Percentiles rank a stretch among this genome's conserved stretches.
These are phyloP conservation scores for Neosilurus mollespiculum DNA, from an alignment of 2,797 vertebrate species.

Conservation along the genomic window DNA sequence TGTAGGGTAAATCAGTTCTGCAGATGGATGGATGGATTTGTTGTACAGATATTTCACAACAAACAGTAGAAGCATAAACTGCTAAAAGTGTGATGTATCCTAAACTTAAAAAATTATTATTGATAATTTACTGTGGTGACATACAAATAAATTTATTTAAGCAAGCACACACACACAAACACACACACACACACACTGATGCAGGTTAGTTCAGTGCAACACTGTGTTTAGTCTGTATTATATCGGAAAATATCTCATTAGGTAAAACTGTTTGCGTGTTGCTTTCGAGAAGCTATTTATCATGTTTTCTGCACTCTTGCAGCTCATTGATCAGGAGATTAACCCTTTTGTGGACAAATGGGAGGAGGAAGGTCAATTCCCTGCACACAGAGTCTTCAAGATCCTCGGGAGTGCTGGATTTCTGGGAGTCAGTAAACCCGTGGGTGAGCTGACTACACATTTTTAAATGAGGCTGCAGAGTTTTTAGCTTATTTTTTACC, in stretches of 20 bases:
- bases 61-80: background rate
- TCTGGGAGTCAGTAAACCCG: constrained; percentile 80
- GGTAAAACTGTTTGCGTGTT: background rate
- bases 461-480: background rate
- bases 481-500: background rate
- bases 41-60: background rate
- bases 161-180: no score
- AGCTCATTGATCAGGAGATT: constrained; percentile 86
- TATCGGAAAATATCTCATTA: background rate
- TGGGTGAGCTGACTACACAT: constrained; percentile 65
- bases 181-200: no score
- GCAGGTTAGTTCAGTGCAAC: background rate
- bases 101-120: background rate
- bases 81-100: background rate
- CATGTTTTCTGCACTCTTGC: constrained; percentile 48
- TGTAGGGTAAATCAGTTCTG: no score
- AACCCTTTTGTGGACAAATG: constrained; percentile 83
- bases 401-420: constrained; percentile 80
- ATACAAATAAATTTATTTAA: background rate
- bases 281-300: background rate
- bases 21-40: background rate
- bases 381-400: constrained; percentile 83
- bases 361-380: constrained; percentile 81
- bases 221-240: background rate
- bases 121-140: background rate